These are phyloP conservation scores for Orthonyx spaldingii DNA, from an alignment of 2,113 vertebrate species.

Conservation along the genomic window DNA sequence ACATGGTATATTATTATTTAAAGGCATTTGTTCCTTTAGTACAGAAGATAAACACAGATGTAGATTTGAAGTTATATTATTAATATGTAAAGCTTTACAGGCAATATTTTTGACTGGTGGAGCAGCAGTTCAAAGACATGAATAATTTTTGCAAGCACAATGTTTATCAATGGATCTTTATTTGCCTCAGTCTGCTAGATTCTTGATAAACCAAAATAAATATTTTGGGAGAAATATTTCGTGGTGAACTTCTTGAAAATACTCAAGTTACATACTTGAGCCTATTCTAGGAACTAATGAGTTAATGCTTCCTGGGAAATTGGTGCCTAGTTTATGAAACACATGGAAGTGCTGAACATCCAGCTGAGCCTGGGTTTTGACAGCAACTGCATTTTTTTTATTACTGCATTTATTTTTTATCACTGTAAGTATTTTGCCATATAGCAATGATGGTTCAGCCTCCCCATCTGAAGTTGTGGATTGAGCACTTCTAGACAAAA, in stretches of 20 bases:
- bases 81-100: not conserved
- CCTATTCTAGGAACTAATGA: not conserved
- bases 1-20: not conserved
- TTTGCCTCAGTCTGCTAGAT: not conserved
- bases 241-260: not conserved
- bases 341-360: not conserved
- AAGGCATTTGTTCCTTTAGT: not conserved
- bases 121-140: not conserved
- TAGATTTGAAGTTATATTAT: not conserved
- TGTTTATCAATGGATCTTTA: not conserved
- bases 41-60: slow-evolving; percentile 1
- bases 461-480: not conserved
- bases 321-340: not conserved
- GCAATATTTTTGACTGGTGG: not conserved
- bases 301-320: not conserved
- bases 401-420: not conserved
- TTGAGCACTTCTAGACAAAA: not conserved
- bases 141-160: not conserved
- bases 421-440: not conserved
- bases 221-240: not conserved
- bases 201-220: not conserved
- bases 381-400: not conserved
- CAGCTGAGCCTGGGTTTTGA: not conserved
- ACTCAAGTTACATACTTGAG: not conserved
- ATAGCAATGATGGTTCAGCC: not conserved